A percentile compares a stretch with the other conserved stretches of the same genome.
Evolutionary conservation across 2,113 vertebrate genomes (phyloP).

Genomic region (Hyperoodon ampullatus): DNA sequence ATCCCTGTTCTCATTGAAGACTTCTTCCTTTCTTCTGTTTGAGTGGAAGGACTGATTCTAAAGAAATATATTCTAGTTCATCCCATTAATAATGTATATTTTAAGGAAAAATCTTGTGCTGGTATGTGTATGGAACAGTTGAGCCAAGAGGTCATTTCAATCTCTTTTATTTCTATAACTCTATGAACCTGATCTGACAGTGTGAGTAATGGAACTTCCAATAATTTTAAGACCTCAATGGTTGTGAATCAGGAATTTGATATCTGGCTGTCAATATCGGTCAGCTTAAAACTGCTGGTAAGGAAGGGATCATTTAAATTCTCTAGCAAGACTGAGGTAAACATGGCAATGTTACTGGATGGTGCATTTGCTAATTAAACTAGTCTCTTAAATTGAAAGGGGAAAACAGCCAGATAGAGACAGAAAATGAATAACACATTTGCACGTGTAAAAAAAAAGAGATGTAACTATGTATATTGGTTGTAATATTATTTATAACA

Average conservation of each 20-base stretch:
- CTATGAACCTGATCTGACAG: constrained; percentile 30
- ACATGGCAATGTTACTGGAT: background rate
- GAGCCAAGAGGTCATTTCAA: constrained; percentile 24
- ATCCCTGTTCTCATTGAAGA: background rate
- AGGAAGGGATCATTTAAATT: background rate
- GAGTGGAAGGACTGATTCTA: background rate
- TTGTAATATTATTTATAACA: background rate
- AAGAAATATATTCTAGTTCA: background rate
- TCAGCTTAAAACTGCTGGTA: background rate
- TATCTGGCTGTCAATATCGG: background rate
- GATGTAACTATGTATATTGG: background rate
- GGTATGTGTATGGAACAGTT: background rate
- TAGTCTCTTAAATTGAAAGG: background rate
- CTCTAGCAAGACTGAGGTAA: background rate
- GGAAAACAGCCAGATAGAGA: background rate
- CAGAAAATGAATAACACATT: constrained; percentile 22
- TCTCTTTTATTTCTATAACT: constrained; percentile 60
- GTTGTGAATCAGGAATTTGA: constrained; percentile 41
- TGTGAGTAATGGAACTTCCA: background rate
- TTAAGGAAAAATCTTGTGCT: background rate
- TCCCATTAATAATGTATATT: constrained; percentile 38
- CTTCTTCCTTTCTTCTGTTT: background rate
- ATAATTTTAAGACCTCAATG: constrained; percentile 35
- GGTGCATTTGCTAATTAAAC: constrained; percentile 71
- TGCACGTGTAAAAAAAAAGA: background rate